Percentiles rank a stretch among this genome's conserved stretches.
Evolutionary conservation across 2,113 vertebrate genomes (phyloP).

Genomic region (Oreochromis tanganicae): DNA sequence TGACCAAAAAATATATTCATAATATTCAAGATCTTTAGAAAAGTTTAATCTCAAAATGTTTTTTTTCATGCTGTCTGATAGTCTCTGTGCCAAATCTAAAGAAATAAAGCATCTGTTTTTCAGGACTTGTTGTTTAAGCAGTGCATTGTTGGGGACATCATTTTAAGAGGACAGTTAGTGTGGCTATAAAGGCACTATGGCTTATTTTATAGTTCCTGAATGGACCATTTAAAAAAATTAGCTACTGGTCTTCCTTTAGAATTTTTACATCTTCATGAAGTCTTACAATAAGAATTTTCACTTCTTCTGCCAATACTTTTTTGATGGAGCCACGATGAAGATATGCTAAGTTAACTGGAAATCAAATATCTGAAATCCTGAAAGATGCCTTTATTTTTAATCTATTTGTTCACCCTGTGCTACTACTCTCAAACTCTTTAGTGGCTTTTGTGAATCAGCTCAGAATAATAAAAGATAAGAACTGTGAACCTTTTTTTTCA

Average conservation of each 20-base stretch:
- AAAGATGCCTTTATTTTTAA: not conserved
- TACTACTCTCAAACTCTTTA: not conserved
- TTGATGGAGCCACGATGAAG: fast-evolving
- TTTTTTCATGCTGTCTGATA: not conserved
- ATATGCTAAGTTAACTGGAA: not conserved
- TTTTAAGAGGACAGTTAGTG: not conserved
- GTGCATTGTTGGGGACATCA: not conserved
- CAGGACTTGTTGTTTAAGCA: not conserved
- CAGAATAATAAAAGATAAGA: not conserved
- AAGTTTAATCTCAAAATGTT: not conserved
- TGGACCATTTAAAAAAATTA: fast-evolving
- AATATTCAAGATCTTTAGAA: not conserved
- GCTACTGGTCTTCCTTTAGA: not conserved
- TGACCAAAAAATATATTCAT: not conserved
- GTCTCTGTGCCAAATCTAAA: not conserved
- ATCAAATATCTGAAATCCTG: not conserved
- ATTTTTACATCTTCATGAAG: not conserved
- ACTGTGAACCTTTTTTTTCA: not conserved
- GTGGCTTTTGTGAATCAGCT: not conserved
- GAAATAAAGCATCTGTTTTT: fast-evolving
- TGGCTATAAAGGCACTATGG: not conserved
- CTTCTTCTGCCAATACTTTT: not conserved
- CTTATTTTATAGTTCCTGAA: not conserved
- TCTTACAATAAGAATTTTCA: not conserved
- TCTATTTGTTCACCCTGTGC: not conserved